phyloP scores from a whole-genome alignment of 2,113 vertebrate genomes.

The Morone saxatilis region DNA sequence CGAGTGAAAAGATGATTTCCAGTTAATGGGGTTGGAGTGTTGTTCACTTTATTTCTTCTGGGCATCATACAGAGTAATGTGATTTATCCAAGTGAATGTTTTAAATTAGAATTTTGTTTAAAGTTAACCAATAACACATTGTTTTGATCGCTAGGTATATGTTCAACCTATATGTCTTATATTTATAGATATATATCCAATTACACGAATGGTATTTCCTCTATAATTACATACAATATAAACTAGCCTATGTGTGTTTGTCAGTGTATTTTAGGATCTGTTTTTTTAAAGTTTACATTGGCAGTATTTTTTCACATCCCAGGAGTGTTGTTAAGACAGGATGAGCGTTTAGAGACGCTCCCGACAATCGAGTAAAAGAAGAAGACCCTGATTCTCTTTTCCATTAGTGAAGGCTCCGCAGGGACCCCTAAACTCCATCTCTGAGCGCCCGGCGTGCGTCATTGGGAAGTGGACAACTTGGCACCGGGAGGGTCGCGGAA shows the following conservation, averaged over 20 bases:
- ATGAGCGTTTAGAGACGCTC: conserved; percentile 3
- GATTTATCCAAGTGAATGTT: neutral
- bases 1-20: neutral
- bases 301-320: neutral
- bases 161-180: too few species aligned
- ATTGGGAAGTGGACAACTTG: conserved; percentile 64
- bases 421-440: conserved; percentile 42
- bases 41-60: neutral
- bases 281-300: neutral
- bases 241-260: neutral
- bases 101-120: neutral
- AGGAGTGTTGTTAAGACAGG: conserved; percentile 15
- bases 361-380: conserved; percentile 1
- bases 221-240: neutral
- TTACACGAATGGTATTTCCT: neutral
- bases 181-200: too few species aligned
- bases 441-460: conserved; percentile 61
- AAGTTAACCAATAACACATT: neutral
- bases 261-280: neutral
- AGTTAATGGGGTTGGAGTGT: neutral
- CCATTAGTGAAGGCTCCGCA: conserved; percentile 22
- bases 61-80: neutral
- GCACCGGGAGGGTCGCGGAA: conserved; percentile 33
- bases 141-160: neutral
- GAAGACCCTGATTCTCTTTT: neutral